Percentiles rank a stretch among this genome's conserved stretches.
phyloP scores from a whole-genome alignment of 2,888 invertebrate species.

The Antheraea yamamai region DNA sequence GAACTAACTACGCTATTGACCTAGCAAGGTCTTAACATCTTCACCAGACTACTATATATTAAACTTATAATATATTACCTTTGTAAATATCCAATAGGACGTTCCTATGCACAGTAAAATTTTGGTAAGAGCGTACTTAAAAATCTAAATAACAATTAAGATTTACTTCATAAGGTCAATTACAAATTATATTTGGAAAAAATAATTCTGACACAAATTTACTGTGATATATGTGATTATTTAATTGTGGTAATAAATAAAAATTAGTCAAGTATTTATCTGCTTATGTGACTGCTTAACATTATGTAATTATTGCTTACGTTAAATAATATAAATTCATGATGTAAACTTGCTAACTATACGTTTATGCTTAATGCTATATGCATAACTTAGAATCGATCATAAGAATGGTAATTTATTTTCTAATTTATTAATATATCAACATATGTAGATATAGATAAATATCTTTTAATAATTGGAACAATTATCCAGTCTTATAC shows the following conservation, averaged over 20 bases:
- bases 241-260: background rate
- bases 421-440: background rate
- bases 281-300: background rate
- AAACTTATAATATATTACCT: background rate
- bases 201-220: background rate
- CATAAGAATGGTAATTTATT: slow-evolving; percentile 6
- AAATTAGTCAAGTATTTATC: background rate
- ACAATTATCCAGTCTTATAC: slow-evolving; percentile 30
- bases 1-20: too few species aligned
- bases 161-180: background rate
- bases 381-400: background rate
- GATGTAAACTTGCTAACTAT: background rate
- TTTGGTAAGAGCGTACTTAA: slow-evolving; percentile 11
- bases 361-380: background rate
- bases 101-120: background rate
- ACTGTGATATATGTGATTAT: background rate
- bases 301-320: background rate
- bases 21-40: too few species aligned
- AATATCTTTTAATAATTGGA: slow-evolving; percentile 19
- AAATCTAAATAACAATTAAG: slow-evolving; percentile 6
- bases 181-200: background rate
- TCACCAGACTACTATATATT: too few species aligned
- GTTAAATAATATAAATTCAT: background rate
- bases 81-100: background rate
- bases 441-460: background rate